phyloP scores from a whole-genome alignment of 1,140 invertebrate species.

The Mamestra configurata region DNA sequence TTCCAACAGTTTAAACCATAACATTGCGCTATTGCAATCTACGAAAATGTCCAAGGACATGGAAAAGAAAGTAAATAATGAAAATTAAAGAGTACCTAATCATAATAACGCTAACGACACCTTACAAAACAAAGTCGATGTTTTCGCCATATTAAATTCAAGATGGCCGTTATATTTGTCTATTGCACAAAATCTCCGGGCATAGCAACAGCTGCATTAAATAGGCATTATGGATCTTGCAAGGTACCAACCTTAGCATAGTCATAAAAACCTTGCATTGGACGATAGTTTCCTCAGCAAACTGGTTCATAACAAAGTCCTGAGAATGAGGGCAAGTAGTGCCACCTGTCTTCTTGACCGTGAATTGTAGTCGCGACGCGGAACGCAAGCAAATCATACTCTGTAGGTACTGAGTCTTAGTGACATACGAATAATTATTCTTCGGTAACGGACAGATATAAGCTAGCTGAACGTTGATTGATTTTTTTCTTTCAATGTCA shows the following conservation, averaged over 20 bases:
- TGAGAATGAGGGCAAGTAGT: conserved; percentile 24
- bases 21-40: no score
- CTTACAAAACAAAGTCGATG: no score
- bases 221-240: neutral
- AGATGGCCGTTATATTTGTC: neutral
- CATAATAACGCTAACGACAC: no score
- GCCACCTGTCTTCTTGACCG: conserved; percentile 23
- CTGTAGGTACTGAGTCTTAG: neutral
- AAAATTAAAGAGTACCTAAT: no score
- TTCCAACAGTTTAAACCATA: no score
- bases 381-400: conserved; percentile 22
- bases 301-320: conserved; percentile 30
- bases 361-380: conserved; percentile 25
- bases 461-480: neutral
- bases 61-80: no score
- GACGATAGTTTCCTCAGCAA: conserved; percentile 7
- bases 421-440: neutral
- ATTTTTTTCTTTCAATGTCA: neutral
- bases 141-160: neutral
- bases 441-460: neutral
- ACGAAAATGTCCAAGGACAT: no score
- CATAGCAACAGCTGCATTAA: neutral
- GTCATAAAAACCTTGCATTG: conserved; percentile 20
- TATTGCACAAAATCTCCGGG: neutral
- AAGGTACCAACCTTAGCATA: neutral